Percentiles rank a stretch among this genome's conserved stretches.
phyloP scores from a whole-genome alignment of 2,888 invertebrate genomes.

The Morpho helenor region DNA sequence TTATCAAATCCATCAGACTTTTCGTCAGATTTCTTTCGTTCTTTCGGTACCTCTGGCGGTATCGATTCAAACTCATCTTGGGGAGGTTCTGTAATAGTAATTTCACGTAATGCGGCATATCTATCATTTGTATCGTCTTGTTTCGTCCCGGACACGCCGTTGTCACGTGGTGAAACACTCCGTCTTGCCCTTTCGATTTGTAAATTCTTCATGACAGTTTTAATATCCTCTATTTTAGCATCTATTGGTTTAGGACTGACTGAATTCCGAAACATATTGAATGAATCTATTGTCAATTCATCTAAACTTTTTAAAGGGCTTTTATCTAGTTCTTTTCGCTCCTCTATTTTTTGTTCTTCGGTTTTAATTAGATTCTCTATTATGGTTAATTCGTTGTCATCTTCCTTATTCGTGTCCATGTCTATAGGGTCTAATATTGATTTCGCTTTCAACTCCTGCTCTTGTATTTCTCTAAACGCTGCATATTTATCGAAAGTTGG shows the following conservation, averaged over 20 bases:
- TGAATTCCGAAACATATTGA: constrained; percentile 64
- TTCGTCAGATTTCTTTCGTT: constrained; percentile 71
- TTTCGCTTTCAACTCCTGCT: constrained; percentile 82
- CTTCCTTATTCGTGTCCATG: constrained; percentile 50
- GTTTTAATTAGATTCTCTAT: constrained; percentile 53
- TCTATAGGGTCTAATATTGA: constrained; percentile 56
- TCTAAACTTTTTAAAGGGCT: constrained; percentile 65
- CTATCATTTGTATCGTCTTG: constrained; percentile 78
- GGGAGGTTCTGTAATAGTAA: constrained; percentile 82
- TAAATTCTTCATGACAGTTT: constrained; percentile 67
- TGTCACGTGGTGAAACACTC: constrained; percentile 70
- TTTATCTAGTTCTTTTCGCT: constrained; percentile 47
- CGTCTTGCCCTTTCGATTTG: constrained; percentile 57
- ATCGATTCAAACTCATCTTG: constrained; percentile 75
- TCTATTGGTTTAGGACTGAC: constrained; percentile 72
- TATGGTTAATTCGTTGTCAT: constrained; percentile 55
- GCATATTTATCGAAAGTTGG: constrained; percentile 90
- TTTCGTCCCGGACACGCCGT: constrained; percentile 58
- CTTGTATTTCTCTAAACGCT: constrained; percentile 91
- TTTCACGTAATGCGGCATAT: constrained; percentile 90
- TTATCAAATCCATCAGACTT: constrained; percentile 76
- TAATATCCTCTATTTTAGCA: constrained; percentile 69
- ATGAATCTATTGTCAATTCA: constrained; percentile 61
- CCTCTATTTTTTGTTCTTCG: constrained; percentile 45
- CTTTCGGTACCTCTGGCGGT: constrained; percentile 69